Conservation (phyloP, 2,113 vertebrate species). For the Rhombomys opimus region DNA sequence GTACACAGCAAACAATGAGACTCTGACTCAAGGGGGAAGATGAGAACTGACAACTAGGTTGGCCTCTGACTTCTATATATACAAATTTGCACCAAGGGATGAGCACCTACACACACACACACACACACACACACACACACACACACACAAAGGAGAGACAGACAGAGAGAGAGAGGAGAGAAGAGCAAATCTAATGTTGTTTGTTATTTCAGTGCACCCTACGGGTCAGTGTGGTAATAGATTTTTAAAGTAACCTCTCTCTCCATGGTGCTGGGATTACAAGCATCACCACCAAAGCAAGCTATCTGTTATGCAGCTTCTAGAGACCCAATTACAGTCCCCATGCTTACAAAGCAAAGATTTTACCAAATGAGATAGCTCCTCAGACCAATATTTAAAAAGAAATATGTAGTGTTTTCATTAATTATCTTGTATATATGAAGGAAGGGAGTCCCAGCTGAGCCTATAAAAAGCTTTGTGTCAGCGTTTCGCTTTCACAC, state of each 20-base stretch:
- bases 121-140: not conserved
- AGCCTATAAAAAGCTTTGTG: not conserved
- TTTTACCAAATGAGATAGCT: not conserved
- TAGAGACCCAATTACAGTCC: not conserved
- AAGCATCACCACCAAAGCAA: not conserved
- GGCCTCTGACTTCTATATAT: not conserved
- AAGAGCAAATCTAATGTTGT: not conserved
- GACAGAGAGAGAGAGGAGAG: not conserved
- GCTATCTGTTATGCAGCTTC: not conserved
- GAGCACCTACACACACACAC: not conserved
- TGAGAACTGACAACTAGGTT: not conserved
- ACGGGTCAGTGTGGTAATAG: not conserved
- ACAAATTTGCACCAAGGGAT: not conserved
- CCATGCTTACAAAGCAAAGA: not conserved
- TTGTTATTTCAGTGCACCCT: not conserved
- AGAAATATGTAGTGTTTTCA: not conserved
- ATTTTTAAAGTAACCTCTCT: not conserved
- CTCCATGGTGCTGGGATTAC: not conserved
- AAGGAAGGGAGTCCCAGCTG: not conserved
- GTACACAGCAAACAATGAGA: not conserved
- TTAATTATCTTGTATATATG: not conserved
- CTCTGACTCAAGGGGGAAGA: not conserved
- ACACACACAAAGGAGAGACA: not conserved
- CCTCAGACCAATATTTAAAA: not conserved
- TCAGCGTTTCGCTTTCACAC: not conserved